phyloP scores from a whole-genome alignment of 2,113 vertebrate genomes.

The Raja brachyura region DNA sequence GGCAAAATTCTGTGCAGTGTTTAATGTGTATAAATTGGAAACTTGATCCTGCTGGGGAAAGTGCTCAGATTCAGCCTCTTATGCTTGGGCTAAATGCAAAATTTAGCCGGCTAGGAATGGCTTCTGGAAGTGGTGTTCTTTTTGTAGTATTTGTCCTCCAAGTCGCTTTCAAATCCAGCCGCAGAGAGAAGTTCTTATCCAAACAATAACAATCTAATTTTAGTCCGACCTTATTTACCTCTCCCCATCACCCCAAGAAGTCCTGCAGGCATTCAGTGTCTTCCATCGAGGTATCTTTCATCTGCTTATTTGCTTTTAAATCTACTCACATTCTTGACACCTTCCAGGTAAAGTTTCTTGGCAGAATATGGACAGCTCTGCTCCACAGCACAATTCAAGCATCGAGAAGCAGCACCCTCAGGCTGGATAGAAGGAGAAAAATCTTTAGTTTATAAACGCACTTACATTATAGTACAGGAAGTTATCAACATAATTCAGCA shows the following conservation, averaged over 20 bases:
- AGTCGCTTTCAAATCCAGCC: too few relatives aligned
- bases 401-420: slow-evolving; percentile 57
- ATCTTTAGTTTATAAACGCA: not conserved
- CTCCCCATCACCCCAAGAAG: too few relatives aligned
- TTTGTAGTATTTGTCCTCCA: too few relatives aligned
- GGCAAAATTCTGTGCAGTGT: too few relatives aligned
- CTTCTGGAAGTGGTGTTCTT: too few relatives aligned
- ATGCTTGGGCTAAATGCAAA: too few relatives aligned
- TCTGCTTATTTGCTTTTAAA: not conserved
- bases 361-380: slow-evolving; percentile 64
- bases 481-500: not conserved
- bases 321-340: slow-evolving; percentile 53
- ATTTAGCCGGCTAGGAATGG: too few relatives aligned
- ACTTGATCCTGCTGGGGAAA: too few relatives aligned
- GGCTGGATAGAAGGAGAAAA: slow-evolving; percentile 51
- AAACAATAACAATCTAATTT: not conserved
- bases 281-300: not conserved
- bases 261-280: not conserved
- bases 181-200: too few relatives aligned
- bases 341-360: slow-evolving; percentile 65
- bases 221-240: not conserved
- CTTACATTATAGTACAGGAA: not conserved
- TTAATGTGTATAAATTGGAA: too few relatives aligned
- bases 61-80: too few relatives aligned
- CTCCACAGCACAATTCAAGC: slow-evolving; percentile 65